Evolutionary conservation across 2,113 vertebrate species (phyloP), one percentile per base, ranked within the genome.

Genomic region (Peucedramus taeniatus): DNA sequence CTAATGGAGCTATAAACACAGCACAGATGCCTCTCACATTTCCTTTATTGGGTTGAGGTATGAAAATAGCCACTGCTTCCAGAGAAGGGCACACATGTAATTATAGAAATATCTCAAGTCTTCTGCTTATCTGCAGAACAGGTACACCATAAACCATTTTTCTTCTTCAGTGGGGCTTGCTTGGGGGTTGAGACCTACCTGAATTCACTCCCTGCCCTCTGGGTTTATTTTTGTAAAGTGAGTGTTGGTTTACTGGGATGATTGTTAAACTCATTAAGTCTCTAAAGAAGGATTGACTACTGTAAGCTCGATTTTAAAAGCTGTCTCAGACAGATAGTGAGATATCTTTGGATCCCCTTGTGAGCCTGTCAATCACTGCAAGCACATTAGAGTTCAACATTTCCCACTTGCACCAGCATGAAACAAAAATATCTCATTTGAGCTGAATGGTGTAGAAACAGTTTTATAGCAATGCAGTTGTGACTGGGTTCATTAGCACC

Each of bases 1-100:
- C 87, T 97, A 97, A 94, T 91, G 83, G 87, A 94, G 68, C 76
- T 91, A 93, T 94, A 97, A 97, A 91, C 94, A 97, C 97, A 83
- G 83, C 87, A 85, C 93, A 97, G 87, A 95, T 95, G 84, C 94
- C 75, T 92, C 74, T 90, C 44, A 89, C 71, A 84, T 89, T 97
- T 96, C 59, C 80, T 94, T 96, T 95, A 91, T 80, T 92, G 57
- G 65, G 15, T 61, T 96, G 28, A 50, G n/a, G 89, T 94, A 89
- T 54, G 66, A 95, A 97, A 97, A 97, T 91, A 82, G 89, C 64
- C 74, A 53, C 60, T 57, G 42, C 61, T 82, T 82, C 57, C 40
- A 72, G 21, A 75, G 39, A 68, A 88, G 26, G 11, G 47, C 39
- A 74, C 37, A 31, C 24, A 23, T 26, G 1, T 84, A 90, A 76